Evolutionary conservation across 2,888 invertebrate genomes (phyloP).

Genomic region (Uropetala carovei): DNA sequence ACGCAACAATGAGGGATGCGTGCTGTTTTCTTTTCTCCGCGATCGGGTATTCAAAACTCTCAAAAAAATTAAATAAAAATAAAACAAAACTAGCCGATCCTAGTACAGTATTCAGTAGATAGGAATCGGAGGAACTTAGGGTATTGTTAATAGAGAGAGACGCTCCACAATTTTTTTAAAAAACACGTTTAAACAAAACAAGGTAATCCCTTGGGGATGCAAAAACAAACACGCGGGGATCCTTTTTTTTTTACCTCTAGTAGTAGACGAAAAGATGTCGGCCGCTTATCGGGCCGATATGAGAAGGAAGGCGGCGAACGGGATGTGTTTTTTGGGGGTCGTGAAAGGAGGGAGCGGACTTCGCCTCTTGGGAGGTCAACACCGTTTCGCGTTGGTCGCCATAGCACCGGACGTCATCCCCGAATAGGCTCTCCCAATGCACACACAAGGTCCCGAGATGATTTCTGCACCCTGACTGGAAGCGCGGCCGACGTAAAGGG

Average conservation of each 20-base stretch:
- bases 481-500: neutral
- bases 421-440: neutral
- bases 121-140: too few relatives aligned
- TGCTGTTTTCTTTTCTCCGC: too few relatives aligned
- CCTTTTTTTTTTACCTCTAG: neutral
- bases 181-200: neutral
- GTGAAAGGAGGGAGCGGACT: neutral
- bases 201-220: neutral
- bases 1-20: too few relatives aligned
- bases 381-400: neutral
- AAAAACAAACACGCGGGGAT: neutral
- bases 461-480: neutral
- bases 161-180: too few relatives aligned
- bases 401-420: neutral
- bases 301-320: too few relatives aligned
- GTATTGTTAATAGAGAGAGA: too few relatives aligned
- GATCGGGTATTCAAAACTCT: too few relatives aligned
- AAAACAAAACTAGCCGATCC: too few relatives aligned
- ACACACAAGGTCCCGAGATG: neutral
- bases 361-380: neutral
- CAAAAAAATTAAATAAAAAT: too few relatives aligned
- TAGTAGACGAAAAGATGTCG: neutral
- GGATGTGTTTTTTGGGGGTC: neutral
- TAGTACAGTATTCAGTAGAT: too few relatives aligned
- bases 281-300: neutral